Base-by-base conservation (phyloP, 2,113 vertebrate genomes). In the Rhea pennata region DNA sequence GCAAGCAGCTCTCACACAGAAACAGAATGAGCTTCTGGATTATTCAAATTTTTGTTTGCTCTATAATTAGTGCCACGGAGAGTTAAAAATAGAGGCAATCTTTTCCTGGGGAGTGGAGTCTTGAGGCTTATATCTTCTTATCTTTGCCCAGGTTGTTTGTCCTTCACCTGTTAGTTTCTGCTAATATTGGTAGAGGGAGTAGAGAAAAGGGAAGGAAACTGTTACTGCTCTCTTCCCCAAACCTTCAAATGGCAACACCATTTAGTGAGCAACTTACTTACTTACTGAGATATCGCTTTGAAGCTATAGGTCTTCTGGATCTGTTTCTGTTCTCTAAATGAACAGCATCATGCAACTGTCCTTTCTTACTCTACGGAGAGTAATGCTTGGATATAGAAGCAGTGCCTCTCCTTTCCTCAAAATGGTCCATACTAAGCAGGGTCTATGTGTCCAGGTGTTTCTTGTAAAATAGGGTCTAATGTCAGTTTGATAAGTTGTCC, bases 381-480 rank as follows among this genome's bases (percentile, higher is more conserved):
- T 27, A 81, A 39, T 15, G 44, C 17, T 33, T 77, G 11, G 21
- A 61, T 31, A 44, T 31, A 6, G 50, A 50, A 73, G 20, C 23
- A 74, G 73, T 33, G 26, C 14, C 64, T 42, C 31, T 84, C 17
- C 23, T 81, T 69, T 86, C 56, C 13, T 66, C 72, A 77, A 77
- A 62, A 73, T 46, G 2, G 2, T 65, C 64, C 77, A 9, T 62
- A 61, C 19, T 7, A 9, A 27, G 7, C 12, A 48, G 36, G 82
- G 5, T 36, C 0, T 0, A 29, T 33, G 82, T 23, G 29, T 40
- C 0, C 1, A 69, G 8, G 8, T 33, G 13, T 5, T 36, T 89
- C 33, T 48, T 58, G n/a, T 44, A 69, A 67, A 86, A 67, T 46
- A 39, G 5, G 7, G 67, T 58, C 29, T 81, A 10, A 24, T 72